Base-by-base conservation (phyloP, 2,113 vertebrate genomes). In the Bagarius yarrelli region DNA sequence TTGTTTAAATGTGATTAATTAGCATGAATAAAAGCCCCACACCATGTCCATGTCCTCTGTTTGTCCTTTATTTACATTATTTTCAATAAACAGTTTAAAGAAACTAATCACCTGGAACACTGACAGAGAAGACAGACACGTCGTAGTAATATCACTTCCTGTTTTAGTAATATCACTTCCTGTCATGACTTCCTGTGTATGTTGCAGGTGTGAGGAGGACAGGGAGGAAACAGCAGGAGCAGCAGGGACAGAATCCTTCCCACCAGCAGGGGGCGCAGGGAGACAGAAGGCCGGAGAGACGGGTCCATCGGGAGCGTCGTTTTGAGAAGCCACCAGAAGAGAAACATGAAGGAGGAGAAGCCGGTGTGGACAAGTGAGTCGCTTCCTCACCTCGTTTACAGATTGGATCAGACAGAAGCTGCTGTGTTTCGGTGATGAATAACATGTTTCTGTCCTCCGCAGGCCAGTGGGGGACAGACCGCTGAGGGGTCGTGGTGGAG, bases 191-290 rank as follows among this genome's bases (percentile, higher is more conserved):
- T 30, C 77, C n/a, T 78, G 13, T 19, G 14, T 71, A 1, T 78
- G 70, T 94, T 92, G 40, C 91, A 93, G 96, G 96, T 84, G 95
- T 98, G 92, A 95, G 95, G 84, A 95, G 95, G 82, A 94, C 97
- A 91, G 96, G 96, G 89, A 94, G 98, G 85, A 95, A 95, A 91
- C 96, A 96, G 57, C 96, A 96, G 61, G 97, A 99, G 57, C 96
- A 97, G 21, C 96, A 91, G 1, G 90, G 89, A 56, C 87, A 83
- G 88, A 87, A 88, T 5, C 87, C 87, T 11, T 78, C 89, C 73
- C 93, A 93, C 83, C 91, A 90, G 66, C 93, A 91, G 86, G 92
- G 88, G 6, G 69, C 91, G 86, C 96, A 94, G 87, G 95, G 95
- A 4, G 98, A 98, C 75, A 94, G 96, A 88, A 93, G 97, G 0